Conservation (phyloP, 1,140 invertebrate species). For the Aplysia californica region DNA sequence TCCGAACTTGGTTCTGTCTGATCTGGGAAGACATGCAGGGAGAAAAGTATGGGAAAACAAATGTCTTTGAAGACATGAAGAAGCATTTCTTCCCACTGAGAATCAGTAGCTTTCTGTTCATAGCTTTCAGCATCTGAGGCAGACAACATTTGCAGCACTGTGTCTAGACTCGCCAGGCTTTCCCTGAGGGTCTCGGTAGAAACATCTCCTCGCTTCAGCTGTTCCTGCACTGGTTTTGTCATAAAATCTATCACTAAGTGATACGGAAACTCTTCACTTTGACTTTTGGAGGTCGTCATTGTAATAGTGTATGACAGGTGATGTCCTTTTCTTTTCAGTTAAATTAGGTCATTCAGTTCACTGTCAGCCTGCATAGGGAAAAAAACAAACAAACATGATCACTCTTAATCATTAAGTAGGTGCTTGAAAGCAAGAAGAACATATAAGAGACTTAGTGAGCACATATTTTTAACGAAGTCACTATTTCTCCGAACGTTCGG, state of each 20-base stretch:
- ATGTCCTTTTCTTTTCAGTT: neutral
- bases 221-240: neutral
- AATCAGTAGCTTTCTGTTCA: no score
- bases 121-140: no score
- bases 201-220: neutral
- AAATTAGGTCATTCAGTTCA: neutral
- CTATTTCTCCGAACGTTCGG: no score
- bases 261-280: neutral
- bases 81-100: neutral
- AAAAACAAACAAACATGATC: neutral
- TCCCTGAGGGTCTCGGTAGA: neutral
- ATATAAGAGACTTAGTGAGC: no score
- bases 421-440: no score
- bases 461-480: no score
- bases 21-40: neutral
- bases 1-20: slow-evolving; percentile 13
- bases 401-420: no score
- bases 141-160: no score
- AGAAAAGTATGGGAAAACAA: slow-evolving; percentile 24
- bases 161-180: neutral
- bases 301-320: neutral
- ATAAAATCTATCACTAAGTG: slow-evolving; percentile 1
- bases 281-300: neutral
- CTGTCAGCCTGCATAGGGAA: neutral
- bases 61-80: slow-evolving; percentile 11